Evolutionary conservation across 1,140 invertebrate species (phyloP), one percentile per base, ranked within the genome.

Genomic region (Drosophila nebulosa): DNA sequence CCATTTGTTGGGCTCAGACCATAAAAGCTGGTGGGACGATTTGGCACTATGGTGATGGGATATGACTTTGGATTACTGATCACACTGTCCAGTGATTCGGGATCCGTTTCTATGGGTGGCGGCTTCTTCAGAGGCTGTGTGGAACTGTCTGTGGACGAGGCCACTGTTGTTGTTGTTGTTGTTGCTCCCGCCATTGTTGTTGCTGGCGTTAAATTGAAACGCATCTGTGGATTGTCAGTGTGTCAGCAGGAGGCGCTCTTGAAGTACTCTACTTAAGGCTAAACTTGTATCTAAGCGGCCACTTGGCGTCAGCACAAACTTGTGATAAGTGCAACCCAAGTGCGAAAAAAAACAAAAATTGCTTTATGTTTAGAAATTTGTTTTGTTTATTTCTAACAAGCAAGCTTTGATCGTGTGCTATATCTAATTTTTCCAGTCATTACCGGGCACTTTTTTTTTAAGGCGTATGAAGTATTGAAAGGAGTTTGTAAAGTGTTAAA

Each of bases 41-140:
- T 90, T 10, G 90, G 90, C 36, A 91, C 85, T 42, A 91, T 89
- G 14, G 90, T 91, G 16, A 91, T 90, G 39, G 90, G 90, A 76
- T 89, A 91, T 9, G 90, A 91, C 12, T 86, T 74, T 7, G 90
- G 90, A 77, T 91, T 90, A 32, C 86, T 90, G 39, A 91, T 91
- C 9, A 91, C 89, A 64, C 90, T 91, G 64, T 91, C 90, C 57
- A 91, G 64, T 3, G 91, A 91, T 30, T 91, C 90, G 36, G 91
- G 91, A 65, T 91, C 90, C 36, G 74, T 76, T 27, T 91, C 91
- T 26, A 91, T 83, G 14, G 76, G 18, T 12, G 76, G 18, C n/a
- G 77, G 73, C 26, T 86, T 74, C 26, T 78, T 78, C 5, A 89
- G 42, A 2, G 85, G 89, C 50, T 86, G 66, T 51, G 69, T 36